These are phyloP conservation scores for Lasioglossum vierecki DNA, from an alignment of 2,888 invertebrate species.

Conservation along the genomic window DNA sequence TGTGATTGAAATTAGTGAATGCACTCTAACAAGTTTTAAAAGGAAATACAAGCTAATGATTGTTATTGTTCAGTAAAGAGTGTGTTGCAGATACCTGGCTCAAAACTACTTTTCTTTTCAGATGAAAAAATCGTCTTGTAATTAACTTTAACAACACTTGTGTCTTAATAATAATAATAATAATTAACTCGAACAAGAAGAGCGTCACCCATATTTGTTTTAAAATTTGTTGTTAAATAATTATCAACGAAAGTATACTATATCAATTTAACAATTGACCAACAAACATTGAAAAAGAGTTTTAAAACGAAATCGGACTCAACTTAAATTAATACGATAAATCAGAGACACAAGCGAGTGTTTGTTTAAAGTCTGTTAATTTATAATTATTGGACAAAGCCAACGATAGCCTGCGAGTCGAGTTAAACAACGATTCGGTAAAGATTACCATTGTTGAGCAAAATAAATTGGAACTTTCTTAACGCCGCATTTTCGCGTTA, in stretches of 20 bases:
- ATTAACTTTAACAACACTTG: too few relatives aligned
- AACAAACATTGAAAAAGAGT: neutral
- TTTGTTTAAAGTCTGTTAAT: neutral
- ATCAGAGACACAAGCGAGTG: neutral
- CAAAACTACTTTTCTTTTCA: neutral
- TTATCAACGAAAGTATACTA: too few relatives aligned
- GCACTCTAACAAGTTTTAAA: neutral
- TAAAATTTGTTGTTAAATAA: too few relatives aligned
- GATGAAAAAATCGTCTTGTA: neutral
- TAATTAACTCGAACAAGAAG: too few relatives aligned
- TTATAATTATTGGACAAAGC: neutral
- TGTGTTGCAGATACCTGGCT: neutral
- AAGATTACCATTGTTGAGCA: neutral
- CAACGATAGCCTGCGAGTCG: neutral
- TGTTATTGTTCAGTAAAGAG: neutral
- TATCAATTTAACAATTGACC: too few relatives aligned
- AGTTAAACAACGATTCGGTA: neutral
- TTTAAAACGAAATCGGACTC: neutral
- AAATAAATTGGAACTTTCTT: neutral
- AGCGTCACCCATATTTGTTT: too few relatives aligned
- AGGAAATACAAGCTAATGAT: neutral
- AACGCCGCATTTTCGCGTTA: neutral
- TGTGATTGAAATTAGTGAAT: neutral
- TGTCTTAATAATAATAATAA: too few relatives aligned
- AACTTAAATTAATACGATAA: neutral